Base-by-base conservation (phyloP, 1,140 invertebrate species). In the Conus ventricosus region DNA sequence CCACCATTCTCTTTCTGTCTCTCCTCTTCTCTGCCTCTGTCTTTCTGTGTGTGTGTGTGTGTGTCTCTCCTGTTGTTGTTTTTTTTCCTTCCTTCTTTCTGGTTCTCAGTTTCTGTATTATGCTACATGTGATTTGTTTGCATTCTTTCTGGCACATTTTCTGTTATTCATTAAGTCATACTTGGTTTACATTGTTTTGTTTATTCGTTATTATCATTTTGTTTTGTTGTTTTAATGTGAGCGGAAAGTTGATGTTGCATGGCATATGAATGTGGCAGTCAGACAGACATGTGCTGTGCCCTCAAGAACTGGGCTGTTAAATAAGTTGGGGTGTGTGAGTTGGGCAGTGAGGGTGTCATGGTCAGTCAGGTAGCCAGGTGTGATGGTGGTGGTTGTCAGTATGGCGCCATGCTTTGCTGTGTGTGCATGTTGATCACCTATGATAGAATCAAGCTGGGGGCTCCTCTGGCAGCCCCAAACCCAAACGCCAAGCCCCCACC, bases 401-500 rank as follows among this genome's bases (percentile, higher is more conserved):
- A n/a, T 1, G 39, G 39, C 39, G 3, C 39, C 39, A 39, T 15
- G 85, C 20, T 25, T 78, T 87, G 71, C 20, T 20, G 71, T 80
- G 71, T 80, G 8, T 87, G 85, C 75, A 78, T 87, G 51, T 57
- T 8, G 51, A 11, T 25, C 39, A 51, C 63, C n/a, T 76, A 11
- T 20, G 7, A 27, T 88, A 88, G 78, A 82, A 82, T 88, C 87
- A 55, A 54, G 60, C 25, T 5, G 27, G 25, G 23, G 23, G 27
- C 87, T 87, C 76, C 75, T 87, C 71, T 10, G n/a, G 39, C 75
- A 78, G 57, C 15, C 27, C 63, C 25, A 80, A 75, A 51, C 82
- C 80, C 23, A 85, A 84, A 54, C 82, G 71, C 20, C 88, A 76
- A 39, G 80, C 71, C 23, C 88, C 84, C 8, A 11, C 51, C 54